Evolutionary conservation across 1,140 invertebrate species (phyloP).

Genomic region (Hermetia illucens): DNA sequence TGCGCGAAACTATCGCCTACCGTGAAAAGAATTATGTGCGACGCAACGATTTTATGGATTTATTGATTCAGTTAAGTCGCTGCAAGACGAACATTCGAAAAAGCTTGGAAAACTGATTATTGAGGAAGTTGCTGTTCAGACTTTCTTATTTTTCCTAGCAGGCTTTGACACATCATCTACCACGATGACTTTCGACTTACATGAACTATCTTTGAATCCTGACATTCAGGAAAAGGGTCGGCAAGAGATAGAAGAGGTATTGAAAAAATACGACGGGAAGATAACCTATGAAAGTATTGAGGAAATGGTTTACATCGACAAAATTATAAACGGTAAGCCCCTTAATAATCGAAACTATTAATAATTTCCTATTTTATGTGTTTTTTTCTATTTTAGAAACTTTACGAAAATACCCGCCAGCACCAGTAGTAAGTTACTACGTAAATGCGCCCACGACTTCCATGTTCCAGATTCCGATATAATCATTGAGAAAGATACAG

Average conservation of each 20-base stretch:
- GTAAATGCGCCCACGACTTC: constrained; percentile 28
- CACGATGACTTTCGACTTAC: constrained; percentile 32
- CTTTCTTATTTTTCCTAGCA: constrained; percentile 25
- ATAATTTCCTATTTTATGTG: not conserved
- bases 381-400: constrained; percentile 30
- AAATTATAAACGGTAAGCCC: constrained; percentile 16
- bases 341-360: not conserved
- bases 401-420: constrained; percentile 37
- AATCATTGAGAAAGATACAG: constrained; percentile 24
- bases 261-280: constrained; percentile 22
- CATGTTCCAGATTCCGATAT: constrained; percentile 27
- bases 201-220: constrained; percentile 36
- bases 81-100: no score
- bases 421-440: constrained; percentile 30
- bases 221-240: constrained; percentile 33
- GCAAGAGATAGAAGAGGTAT: constrained; percentile 31
- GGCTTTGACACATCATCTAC: constrained; percentile 41
- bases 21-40: constrained; percentile 30
- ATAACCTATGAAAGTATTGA: constrained; percentile 25
- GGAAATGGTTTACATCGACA: constrained; percentile 22
- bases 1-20: constrained; percentile 21
- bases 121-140: constrained; percentile 22
- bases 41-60: no score
- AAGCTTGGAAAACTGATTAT: no score
- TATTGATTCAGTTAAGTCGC: no score